Evolutionary conservation across 1,140 invertebrate genomes (phyloP).

Genomic region (Philotrypesis tridentata): DNA sequence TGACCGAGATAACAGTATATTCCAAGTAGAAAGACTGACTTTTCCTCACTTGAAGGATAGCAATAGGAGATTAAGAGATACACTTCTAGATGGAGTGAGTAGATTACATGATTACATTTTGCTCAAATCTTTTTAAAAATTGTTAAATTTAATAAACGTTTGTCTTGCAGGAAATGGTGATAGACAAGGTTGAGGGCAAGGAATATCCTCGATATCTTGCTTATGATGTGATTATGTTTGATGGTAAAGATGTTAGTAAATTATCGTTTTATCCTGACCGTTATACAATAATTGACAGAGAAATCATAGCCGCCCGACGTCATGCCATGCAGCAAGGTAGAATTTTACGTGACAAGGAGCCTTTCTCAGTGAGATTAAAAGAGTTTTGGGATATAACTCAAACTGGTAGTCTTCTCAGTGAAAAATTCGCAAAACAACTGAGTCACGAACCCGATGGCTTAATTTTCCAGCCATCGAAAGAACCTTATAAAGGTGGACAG

Average conservation of each 20-base stretch:
- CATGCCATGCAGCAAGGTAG: slow-evolving; percentile 83
- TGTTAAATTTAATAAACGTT: slow-evolving; percentile 9
- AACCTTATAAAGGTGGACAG: slow-evolving; percentile 88
- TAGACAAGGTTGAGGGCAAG: slow-evolving; percentile 81
- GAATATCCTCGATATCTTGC: slow-evolving; percentile 92
- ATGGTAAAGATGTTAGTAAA: slow-evolving; percentile 86
- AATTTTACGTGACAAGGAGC: slow-evolving; percentile 86
- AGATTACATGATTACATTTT: slow-evolving; percentile 19
- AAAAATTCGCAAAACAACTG: slow-evolving; percentile 89
- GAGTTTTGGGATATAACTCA: slow-evolving; percentile 90
- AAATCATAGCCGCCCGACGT: slow-evolving; percentile 79
- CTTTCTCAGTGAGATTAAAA: slow-evolving; percentile 91
- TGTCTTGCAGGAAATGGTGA: slow-evolving; percentile 91
- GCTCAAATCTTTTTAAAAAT: slow-evolving; percentile 8
- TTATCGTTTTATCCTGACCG: slow-evolving; percentile 85
- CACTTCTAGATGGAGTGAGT: slow-evolving; percentile 93
- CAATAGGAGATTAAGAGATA: slow-evolving; percentile 83
- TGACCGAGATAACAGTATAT: slow-evolving; percentile 97
- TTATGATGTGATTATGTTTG: slow-evolving; percentile 94
- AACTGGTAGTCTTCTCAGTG: slow-evolving; percentile 82
- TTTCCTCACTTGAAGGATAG: slow-evolving; percentile 87
- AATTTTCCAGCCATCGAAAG: slow-evolving; percentile 95
- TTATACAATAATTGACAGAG: slow-evolving; percentile 83
- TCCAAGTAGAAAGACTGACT: slow-evolving; percentile 85
- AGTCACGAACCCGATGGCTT: slow-evolving; percentile 97